phyloP scores from a whole-genome alignment of 2,797 vertebrate species.

The Lycodopsis pacificus region DNA sequence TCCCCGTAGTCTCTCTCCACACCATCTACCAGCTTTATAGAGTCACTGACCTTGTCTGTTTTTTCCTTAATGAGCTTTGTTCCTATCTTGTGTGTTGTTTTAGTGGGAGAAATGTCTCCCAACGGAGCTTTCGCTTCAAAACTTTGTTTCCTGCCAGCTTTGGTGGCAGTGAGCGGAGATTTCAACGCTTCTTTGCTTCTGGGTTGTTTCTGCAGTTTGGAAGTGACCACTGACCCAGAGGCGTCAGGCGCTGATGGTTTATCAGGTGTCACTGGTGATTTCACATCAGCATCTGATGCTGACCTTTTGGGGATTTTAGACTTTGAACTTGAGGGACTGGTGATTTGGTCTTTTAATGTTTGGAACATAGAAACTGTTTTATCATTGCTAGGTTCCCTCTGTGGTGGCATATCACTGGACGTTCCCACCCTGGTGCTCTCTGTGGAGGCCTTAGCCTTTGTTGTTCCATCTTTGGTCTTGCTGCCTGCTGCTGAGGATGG shows the following conservation, averaged over 20 bases:
- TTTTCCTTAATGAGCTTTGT: slow-evolving; percentile 62
- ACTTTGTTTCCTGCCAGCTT: slow-evolving; percentile 49
- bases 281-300: slow-evolving; percentile 67
- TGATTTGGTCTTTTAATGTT: slow-evolving; percentile 70
- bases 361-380: slow-evolving; percentile 57
- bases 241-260: slow-evolving; percentile 41
- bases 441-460: slow-evolving; percentile 62
- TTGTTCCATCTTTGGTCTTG: slow-evolving; percentile 65
- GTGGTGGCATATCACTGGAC: slow-evolving; percentile 36
- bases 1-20: slow-evolving; percentile 48
- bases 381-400: slow-evolving; percentile 54
- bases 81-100: slow-evolving; percentile 40
- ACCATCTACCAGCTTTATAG: slow-evolving; percentile 58
- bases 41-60: slow-evolving; percentile 38
- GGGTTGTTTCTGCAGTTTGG: slow-evolving; percentile 62
- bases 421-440: slow-evolving; percentile 53
- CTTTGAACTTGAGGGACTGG: slow-evolving; percentile 49
- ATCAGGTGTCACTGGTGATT: slow-evolving; percentile 68
- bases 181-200: slow-evolving; percentile 67
- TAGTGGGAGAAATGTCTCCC: slow-evolving; percentile 61
- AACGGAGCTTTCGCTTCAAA: slow-evolving; percentile 52
- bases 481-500: slow-evolving; percentile 62
- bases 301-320: slow-evolving; percentile 82
- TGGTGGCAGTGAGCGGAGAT: slow-evolving; percentile 20
- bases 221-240: slow-evolving; percentile 7